Base-by-base conservation (phyloP, 2,888 invertebrate genomes). In the Exephanes ischioxanthus region DNA sequence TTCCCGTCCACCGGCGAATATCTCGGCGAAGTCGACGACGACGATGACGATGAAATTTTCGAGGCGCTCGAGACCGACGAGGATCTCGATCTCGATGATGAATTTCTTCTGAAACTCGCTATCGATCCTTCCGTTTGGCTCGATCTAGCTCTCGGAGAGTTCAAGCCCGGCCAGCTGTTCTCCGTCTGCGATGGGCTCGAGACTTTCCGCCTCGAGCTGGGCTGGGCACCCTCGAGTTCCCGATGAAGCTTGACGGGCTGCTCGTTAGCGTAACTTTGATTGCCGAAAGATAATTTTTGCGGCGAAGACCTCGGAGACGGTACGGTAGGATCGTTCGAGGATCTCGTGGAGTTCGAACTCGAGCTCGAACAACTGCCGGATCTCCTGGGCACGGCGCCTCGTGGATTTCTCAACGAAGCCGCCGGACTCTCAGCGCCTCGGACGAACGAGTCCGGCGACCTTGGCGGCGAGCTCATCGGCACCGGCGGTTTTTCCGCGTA, bases 131-230 rank as follows among this genome's bases (percentile, higher is more conserved):
- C 86, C 9, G 84, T 86, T 66, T 88, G 90, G 66, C 85, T 91
- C 80, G 80, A 89, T 67, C 82, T 90, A 81, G 86, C 85, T 86
- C 88, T 85, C 3, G 90, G 88, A 4, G 90, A 89, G 22, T 80
- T 83, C 45, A 53, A 82, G 51, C 82, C 79, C 84, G 83, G 90
- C 91, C 90, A 90, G 26, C 87, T 91, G 45, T 88, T 91, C 11
- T 93, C 93, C 41, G 93, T 94, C 68, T 94, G 94, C 22, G 93
- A 91, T 0, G 93, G 94, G 83, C 94, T 94, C 5, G 93, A 94
- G 6, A 92, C 91, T 83, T 94, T 93, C 63, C 91, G 87, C n/a
- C 87, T 82, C 72, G 55, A 51, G 30, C 22, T 66, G 3, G 33
- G 19, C n/a, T 77, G 55, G 26, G 11, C 48, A 22, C 19, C 63